Conservation (phyloP, 2,113 vertebrate species). For the Hemibagrus wyckioides region DNA sequence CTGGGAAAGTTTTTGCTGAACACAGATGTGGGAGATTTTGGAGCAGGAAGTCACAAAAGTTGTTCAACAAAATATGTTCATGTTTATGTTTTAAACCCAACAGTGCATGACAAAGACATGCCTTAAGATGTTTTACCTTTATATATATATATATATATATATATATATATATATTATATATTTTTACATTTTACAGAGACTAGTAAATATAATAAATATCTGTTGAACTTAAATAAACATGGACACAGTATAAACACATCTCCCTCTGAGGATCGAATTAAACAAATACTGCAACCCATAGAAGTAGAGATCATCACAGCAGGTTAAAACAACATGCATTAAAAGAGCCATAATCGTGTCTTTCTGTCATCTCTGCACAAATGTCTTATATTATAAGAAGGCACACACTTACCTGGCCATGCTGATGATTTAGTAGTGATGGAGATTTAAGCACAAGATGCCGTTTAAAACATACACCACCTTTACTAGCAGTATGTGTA, state of each 20-base stretch:
- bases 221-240: not conserved
- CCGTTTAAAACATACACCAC: conserved; percentile 21
- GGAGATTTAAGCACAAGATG: not conserved
- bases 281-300: not conserved
- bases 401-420: conserved; percentile 49
- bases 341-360: not conserved
- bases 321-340: not conserved
- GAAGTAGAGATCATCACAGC: not conserved
- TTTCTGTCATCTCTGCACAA: not conserved
- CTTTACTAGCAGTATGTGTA: conserved; percentile 5
- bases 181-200: not conserved
- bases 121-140: not conserved
- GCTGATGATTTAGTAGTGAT: not conserved
- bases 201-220: not conserved
- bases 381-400: not conserved
- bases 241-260: not conserved
- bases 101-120: not conserved
- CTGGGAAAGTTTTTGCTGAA: conserved; percentile 29
- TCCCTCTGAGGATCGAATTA: not conserved
- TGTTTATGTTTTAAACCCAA: not conserved
- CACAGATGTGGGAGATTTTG: conserved; percentile 41
- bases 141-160: not conserved
- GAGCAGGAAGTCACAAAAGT: conserved; percentile 1
- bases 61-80: not conserved
- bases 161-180: too few relatives aligned